Base-by-base conservation (phyloP, 1,140 invertebrate species). In the Penaeus indicus region DNA sequence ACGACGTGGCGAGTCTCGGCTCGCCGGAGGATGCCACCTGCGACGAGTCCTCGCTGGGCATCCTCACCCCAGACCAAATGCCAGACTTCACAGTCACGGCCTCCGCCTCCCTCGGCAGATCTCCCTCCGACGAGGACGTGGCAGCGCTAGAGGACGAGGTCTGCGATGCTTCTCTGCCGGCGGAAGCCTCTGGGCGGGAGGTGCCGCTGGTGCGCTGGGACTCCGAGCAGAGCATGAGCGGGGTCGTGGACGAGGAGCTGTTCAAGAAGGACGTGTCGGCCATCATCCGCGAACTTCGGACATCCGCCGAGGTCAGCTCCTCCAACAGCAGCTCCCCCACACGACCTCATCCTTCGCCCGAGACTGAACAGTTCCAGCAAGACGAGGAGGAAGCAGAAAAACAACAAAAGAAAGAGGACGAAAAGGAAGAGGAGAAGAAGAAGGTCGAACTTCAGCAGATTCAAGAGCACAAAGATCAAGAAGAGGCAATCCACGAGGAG, bases 41-140 rank as follows among this genome's bases (percentile, higher is more conserved):
- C 62, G 90, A 91, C 64, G 90, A 91, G 32, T 91, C 90, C 47
- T 91, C 90, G 64, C 79, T 92, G 18, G 92, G 92, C 13, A 92
- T 92, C 78, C 89, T 92, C 8, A 91, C 92, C 4, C 92, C 92
- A 8, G 91, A 91, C 83, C 92, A 92, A 85, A 92, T 92, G 92
- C 90, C 91, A 32, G 92, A 92, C 85, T 91, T 92, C 63, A 92
- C 92, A 21, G 80, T 91, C 3, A 86, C 89, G 25, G 85, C 84
- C 27, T 90, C 86, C 21, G 85, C 86, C 21, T 88, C 86, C 21
- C 47, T 88, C 22, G 84, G 83, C 61, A 84, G 89, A 63, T 91
- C 91, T 22, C 91, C 91, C 21, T 91, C 91, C 21, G 90, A 91
- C 78, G 91, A 91, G 86, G 90, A 90, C 79, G 89, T 91, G 61